These are phyloP conservation scores for Ahaetulla prasina DNA, from an alignment of 2,113 vertebrate species.

Conservation along the genomic window DNA sequence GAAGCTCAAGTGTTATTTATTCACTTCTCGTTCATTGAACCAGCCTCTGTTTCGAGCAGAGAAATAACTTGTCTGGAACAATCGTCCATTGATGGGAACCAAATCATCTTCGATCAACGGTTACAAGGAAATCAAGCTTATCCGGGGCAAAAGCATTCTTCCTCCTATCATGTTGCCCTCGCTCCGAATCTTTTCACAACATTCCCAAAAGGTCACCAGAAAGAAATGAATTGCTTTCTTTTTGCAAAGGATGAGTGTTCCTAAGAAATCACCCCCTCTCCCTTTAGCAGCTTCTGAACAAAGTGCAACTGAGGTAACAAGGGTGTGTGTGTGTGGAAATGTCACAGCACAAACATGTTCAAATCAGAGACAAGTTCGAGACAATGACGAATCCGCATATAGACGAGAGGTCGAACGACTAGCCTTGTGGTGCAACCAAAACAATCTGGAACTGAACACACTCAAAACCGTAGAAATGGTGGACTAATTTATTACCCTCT, in stretches of 20 bases:
- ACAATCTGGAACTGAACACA: too few species aligned
- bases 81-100: neutral
- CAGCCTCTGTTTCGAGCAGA: neutral
- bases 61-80: neutral
- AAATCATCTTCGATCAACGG: neutral
- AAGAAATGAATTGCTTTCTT: neutral
- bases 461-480: too few species aligned
- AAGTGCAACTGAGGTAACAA: neutral
- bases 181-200: neutral
- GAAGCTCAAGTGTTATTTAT: neutral
- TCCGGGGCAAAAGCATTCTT: neutral
- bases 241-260: neutral
- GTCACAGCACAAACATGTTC: too few species aligned
- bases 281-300: neutral
- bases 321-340: too few species aligned
- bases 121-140: neutral
- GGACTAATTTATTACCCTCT: neutral
- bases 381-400: too few species aligned
- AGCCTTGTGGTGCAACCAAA: too few species aligned
- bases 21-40: neutral
- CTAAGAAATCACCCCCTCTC: neutral
- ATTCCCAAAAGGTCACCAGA: neutral
- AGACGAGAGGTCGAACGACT: too few species aligned
- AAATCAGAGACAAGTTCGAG: too few species aligned
- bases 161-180: neutral